Evolutionary conservation across 2,113 vertebrate species (phyloP).

Genomic region (Etia nguti): DNA sequence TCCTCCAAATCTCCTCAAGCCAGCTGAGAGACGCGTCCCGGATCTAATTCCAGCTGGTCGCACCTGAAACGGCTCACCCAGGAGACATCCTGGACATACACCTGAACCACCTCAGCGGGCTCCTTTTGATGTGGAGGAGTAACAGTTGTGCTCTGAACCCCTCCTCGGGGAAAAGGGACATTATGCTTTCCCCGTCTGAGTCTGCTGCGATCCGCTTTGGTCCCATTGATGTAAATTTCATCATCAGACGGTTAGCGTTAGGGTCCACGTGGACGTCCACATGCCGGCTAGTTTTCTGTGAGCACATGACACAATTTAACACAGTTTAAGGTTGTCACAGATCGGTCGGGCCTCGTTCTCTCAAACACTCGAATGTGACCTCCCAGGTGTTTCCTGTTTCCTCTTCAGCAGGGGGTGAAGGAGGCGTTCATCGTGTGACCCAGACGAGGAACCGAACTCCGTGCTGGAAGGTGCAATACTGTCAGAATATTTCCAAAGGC

Average conservation of each 20-base stretch:
- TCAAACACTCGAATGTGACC: background rate
- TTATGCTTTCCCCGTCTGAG: too few relatives aligned
- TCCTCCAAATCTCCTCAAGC: background rate
- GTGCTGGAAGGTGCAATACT: background rate
- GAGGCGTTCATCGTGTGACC: slow-evolving; percentile 39
- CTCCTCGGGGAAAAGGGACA: too few relatives aligned
- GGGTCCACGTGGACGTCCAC: background rate
- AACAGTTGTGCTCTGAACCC: too few relatives aligned
- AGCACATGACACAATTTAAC: background rate
- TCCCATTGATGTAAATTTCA: background rate
- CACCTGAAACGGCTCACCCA: too few relatives aligned
- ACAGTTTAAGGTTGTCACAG: background rate
- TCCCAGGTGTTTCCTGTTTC: background rate
- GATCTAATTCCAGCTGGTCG: too few relatives aligned
- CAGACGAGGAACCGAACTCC: background rate
- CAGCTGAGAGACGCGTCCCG: background rate
- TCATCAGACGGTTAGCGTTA: background rate
- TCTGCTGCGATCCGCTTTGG: too few relatives aligned
- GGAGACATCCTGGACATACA: too few relatives aligned
- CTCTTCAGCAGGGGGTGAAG: slow-evolving; percentile 66
- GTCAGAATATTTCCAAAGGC: background rate
- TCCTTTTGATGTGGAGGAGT: too few relatives aligned
- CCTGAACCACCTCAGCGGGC: too few relatives aligned
- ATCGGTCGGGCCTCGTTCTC: background rate
- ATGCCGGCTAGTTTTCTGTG: background rate